Conservation (phyloP, 2,888 invertebrate genomes). For the Corbicula japonica region DNA sequence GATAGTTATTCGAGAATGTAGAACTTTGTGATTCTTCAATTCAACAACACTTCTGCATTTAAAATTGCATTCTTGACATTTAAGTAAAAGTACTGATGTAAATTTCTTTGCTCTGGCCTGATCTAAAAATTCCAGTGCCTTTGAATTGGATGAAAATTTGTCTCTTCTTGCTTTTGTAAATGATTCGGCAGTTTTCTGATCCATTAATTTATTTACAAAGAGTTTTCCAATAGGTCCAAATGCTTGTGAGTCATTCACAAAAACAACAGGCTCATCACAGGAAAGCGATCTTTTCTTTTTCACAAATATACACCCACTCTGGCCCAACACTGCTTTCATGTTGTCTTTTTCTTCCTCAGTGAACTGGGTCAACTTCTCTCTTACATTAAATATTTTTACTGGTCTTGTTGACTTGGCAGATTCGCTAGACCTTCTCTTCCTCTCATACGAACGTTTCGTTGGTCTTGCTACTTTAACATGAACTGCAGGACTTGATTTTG, state of each 20-base stretch:
- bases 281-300: constrained; percentile 56
- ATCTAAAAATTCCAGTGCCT: neutral
- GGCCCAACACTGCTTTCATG: constrained; percentile 53
- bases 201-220: neutral
- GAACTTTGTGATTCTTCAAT: constrained; percentile 30
- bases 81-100: constrained; percentile 39
- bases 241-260: constrained; percentile 25
- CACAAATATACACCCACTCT: constrained; percentile 57
- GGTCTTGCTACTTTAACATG: neutral
- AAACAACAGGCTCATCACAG: constrained; percentile 41
- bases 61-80: constrained; percentile 46
- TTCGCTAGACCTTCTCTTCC: constrained; percentile 17
- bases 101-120: constrained; percentile 22
- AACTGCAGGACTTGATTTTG: neutral
- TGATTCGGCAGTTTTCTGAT: too few relatives aligned
- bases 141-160: neutral
- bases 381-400: constrained; percentile 46
- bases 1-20: too few relatives aligned
- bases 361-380: constrained; percentile 46
- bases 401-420: constrained; percentile 35
- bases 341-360: constrained; percentile 53
- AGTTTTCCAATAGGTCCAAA: constrained; percentile 7
- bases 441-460: too few relatives aligned
- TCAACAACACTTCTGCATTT: constrained; percentile 39
- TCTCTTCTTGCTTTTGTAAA: too few relatives aligned